Evolutionary conservation across 2,888 invertebrate genomes (phyloP).

Genomic region (Macrophya alboannulata): DNA sequence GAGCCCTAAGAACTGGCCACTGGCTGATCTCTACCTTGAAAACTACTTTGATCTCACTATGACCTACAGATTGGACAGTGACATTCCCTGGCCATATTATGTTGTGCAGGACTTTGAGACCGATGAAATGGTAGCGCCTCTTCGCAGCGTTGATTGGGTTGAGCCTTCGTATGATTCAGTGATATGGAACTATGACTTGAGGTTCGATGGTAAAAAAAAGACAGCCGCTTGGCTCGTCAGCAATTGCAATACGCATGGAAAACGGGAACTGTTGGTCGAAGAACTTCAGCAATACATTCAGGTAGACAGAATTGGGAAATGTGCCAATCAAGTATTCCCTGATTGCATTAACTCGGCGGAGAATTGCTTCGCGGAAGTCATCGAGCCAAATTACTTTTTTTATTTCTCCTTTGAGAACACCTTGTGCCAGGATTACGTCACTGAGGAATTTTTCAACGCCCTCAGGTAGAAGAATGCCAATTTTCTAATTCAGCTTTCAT

Average conservation of each 20-base stretch:
- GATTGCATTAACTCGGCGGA: not conserved
- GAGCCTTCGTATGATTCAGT: not conserved
- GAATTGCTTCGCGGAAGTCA: slow-evolving; percentile 81
- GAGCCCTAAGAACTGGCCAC: slow-evolving; percentile 70
- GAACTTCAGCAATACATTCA: slow-evolving; percentile 82
- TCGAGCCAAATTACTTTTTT: slow-evolving; percentile 85
- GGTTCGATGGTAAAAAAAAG: slow-evolving; percentile 76
- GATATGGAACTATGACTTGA: not conserved
- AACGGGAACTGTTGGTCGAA: slow-evolving; percentile 78
- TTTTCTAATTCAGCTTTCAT: not conserved
- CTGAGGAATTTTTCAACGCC: slow-evolving; percentile 84
- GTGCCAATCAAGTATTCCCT: slow-evolving; percentile 79
- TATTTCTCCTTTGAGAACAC: slow-evolving; percentile 89
- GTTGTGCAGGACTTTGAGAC: slow-evolving; percentile 73
- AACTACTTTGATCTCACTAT: slow-evolving; percentile 83
- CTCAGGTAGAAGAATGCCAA: slow-evolving; percentile 78
- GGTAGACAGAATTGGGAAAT: slow-evolving; percentile 85
- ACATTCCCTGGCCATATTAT: slow-evolving; percentile 80
- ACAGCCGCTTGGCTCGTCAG: slow-evolving; percentile 84
- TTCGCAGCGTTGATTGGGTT: slow-evolving; percentile 62
- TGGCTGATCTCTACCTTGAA: slow-evolving; percentile 58
- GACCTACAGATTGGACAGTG: slow-evolving; percentile 82
- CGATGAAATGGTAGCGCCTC: slow-evolving; percentile 65
- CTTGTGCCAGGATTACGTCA: slow-evolving; percentile 86
- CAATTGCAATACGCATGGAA: slow-evolving; percentile 81